phyloP scores from a whole-genome alignment of 1,140 invertebrate genomes.

The Rhopalosiphum padi region DNA sequence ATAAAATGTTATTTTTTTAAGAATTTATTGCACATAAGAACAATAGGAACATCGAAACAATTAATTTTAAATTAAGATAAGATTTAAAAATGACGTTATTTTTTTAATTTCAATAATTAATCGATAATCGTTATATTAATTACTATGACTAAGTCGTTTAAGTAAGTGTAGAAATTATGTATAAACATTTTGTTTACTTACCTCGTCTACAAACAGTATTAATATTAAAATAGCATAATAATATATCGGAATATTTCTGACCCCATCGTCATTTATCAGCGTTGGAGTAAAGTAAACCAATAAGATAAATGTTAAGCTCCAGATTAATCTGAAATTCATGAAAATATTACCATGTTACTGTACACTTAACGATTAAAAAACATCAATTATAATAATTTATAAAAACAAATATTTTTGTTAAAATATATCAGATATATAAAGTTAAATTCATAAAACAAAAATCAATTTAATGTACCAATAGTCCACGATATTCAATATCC shows the following conservation, averaged over 20 bases:
- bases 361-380: background rate
- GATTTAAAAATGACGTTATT: background rate
- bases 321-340: background rate
- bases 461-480: no score
- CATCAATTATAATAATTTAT: no score
- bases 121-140: background rate
- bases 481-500: no score
- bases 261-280: background rate
- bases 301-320: background rate
- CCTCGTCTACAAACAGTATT: background rate
- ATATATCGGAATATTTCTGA: no score
- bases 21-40: background rate
- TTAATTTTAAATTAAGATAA: background rate
- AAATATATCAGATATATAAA: no score
- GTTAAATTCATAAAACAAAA: no score
- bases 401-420: no score
- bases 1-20: background rate
- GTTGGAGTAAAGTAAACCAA: background rate
- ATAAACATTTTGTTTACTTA: background rate
- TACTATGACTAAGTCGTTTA: background rate
- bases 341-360: background rate
- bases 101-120: background rate
- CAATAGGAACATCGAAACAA: background rate
- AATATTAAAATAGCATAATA: conserved; percentile 21
- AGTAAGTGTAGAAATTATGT: background rate